A percentile compares a stretch with the other conserved stretches of the same genome.
phyloP scores from a whole-genome alignment of 2,888 invertebrate species.

The Leptodirus hochenwartii region DNA sequence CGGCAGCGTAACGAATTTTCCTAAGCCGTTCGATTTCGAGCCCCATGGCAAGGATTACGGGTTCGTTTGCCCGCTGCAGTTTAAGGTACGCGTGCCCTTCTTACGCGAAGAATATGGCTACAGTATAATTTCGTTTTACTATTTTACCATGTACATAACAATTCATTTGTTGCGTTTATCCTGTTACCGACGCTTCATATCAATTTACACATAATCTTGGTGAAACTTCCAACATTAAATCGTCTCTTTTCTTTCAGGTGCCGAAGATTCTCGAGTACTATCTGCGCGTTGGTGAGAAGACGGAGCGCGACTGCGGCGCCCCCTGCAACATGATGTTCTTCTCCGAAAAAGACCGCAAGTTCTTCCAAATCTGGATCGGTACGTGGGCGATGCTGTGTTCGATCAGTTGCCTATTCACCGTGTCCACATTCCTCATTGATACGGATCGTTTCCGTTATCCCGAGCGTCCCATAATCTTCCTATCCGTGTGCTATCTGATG shows the following conservation, averaged over 20 bases:
- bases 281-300: constrained; percentile 62
- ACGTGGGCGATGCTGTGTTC: constrained; percentile 84
- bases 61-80: constrained; percentile 76
- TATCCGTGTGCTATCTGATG: constrained; percentile 91
- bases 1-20: too few relatives aligned
- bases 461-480: constrained; percentile 91
- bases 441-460: constrained; percentile 93
- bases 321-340: constrained; percentile 92
- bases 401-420: constrained; percentile 79
- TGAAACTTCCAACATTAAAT: too few relatives aligned
- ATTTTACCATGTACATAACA: too few relatives aligned
- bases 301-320: constrained; percentile 60
- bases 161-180: too few relatives aligned
- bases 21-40: too few relatives aligned
- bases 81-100: too few relatives aligned
- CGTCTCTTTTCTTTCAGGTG: too few relatives aligned
- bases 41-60: too few relatives aligned
- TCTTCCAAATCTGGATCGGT: constrained; percentile 83
- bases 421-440: constrained; percentile 86
- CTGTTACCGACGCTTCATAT: too few relatives aligned
- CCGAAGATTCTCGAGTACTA: constrained; percentile 66
- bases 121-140: too few relatives aligned
- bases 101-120: too few relatives aligned
- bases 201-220: too few relatives aligned
- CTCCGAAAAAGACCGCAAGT: constrained; percentile 57